Conservation (phyloP, 2,113 vertebrate species). For the Oncorhynchus kisutch region DNA sequence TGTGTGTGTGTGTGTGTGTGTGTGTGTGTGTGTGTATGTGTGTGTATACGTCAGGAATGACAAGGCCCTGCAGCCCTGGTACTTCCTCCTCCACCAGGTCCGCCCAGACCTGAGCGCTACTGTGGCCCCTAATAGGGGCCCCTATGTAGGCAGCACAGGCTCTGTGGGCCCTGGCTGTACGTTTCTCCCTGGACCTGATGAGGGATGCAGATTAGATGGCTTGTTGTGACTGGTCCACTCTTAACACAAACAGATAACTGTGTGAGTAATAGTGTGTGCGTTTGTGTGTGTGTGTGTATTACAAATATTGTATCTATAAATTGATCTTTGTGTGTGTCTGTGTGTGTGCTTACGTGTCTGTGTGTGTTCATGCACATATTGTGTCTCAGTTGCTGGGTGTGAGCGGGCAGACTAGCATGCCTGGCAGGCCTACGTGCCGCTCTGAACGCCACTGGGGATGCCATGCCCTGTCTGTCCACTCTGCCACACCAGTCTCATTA, state of each 20-base stretch:
- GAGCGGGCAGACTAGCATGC: conserved; percentile 6
- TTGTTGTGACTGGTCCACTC: conserved; percentile 53
- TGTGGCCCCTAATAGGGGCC: conserved; percentile 21
- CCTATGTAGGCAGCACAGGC: conserved; percentile 15
- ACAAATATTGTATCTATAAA: not conserved
- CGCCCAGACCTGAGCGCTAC: conserved; percentile 31
- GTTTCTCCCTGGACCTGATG: conserved; percentile 44
- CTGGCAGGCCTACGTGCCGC: conserved; percentile 46
- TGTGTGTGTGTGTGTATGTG: no score
- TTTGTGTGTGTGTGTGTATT: not conserved
- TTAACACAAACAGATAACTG: conserved; percentile 19
- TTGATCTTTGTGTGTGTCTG: conserved; percentile 23
- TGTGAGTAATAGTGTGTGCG: conserved; percentile 1
- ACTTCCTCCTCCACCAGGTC: conserved; percentile 24
- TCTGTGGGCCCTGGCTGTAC: conserved; percentile 38
- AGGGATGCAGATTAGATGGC: conserved; percentile 49
- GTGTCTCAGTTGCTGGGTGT: conserved; percentile 6
- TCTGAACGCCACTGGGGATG: conserved; percentile 42
- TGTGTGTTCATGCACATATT: not conserved
- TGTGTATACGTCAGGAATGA: conserved; percentile 2
- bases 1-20: no score
- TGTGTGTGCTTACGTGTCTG: not conserved
- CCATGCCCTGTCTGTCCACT: conserved; percentile 39
- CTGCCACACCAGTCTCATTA: conserved; percentile 46
- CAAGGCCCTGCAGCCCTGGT: not conserved